Base-by-base conservation (phyloP, 2,888 invertebrate species). In the Acronicta psi region DNA sequence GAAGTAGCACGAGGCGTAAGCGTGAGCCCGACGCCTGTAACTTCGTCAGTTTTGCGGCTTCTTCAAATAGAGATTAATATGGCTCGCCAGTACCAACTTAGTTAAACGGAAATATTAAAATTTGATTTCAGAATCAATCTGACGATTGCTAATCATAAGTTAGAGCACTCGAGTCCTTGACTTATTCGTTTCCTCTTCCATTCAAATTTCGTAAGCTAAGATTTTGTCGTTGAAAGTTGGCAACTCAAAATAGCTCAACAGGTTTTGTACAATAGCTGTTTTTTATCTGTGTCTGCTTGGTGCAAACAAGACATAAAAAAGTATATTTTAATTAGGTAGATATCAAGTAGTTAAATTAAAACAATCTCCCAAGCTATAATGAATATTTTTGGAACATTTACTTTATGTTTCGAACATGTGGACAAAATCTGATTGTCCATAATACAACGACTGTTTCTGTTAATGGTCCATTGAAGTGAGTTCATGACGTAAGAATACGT, bases 61-160 rank as follows among this genome's bases (percentile, higher is more conserved):
- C 91, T 85, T 84, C 84, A 87, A 88, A 88, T 88, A 88, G 81
- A 79, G n/a, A n/a, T n/a, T n/a, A n/a, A n/a, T 89, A 89, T 85
- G 79, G 80, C 83, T 82, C 74, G 4, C 7, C 7, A 5, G 65
- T 73, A 74, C 82, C 76, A 81, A 80, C 79, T 80, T 77, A 46
- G 64, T 74, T 79, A 47, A 64, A 43, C 54, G 59, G 67, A 63
- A 80, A 73, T 79, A 77, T 81, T 82, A 68, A 79, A 77, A 75
- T 69, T 47, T 54, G 63, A 79, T 75, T 74, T 59, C 75, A 68
- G 77, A 82, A 81, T 77, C 73, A 79, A 82, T 59, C 36, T 44
- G 17, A n/a, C 42, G 37, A 41, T 40, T 38, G 16, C 49, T 71
- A 54, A 64, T 66, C 29, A 61, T 46, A 57, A 67, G 37, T 51